These are phyloP conservation scores for Brachystomella parvula DNA, from an alignment of 1,140 invertebrate genomes.

Conservation along the genomic window DNA sequence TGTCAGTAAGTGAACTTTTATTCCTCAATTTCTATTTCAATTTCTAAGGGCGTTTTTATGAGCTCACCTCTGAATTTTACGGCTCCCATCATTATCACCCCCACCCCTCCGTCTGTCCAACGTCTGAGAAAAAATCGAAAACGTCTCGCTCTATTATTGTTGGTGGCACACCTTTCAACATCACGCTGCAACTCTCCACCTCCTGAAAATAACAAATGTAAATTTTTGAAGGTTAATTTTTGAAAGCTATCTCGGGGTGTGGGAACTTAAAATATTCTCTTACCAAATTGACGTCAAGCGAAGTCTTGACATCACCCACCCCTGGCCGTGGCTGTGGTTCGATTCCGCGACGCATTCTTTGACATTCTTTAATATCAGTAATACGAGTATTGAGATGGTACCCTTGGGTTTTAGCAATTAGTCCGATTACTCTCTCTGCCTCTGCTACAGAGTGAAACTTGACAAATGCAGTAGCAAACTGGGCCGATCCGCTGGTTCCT, in stretches of 20 bases:
- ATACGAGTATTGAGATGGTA: background rate
- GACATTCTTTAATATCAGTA: background rate
- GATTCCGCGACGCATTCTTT: background rate
- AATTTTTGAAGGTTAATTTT: background rate
- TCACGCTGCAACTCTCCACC: constrained; percentile 45
- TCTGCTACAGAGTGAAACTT: background rate
- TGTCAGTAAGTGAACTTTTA: no score
- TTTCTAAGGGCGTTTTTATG: no score
- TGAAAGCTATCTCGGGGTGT: no score
- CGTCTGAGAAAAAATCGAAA: constrained; percentile 67
- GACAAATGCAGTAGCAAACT: background rate
- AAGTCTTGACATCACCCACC: no score
- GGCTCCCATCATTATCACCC: no score
- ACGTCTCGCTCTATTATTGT: constrained; percentile 66
- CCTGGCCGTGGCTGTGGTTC: no score
- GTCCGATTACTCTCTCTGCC: background rate
- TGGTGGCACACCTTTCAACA: constrained; percentile 65
- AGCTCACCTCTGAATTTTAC: no score
- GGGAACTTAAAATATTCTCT: no score
- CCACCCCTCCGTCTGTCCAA: no score
- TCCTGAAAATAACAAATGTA: background rate
- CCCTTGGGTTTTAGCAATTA: background rate
- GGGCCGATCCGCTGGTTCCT: background rate
- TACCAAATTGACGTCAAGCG: no score
- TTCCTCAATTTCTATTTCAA: no score